Evolutionary conservation across 1,140 invertebrate genomes (phyloP).

Genomic region (Amphibalanus amphitrite): DNA sequence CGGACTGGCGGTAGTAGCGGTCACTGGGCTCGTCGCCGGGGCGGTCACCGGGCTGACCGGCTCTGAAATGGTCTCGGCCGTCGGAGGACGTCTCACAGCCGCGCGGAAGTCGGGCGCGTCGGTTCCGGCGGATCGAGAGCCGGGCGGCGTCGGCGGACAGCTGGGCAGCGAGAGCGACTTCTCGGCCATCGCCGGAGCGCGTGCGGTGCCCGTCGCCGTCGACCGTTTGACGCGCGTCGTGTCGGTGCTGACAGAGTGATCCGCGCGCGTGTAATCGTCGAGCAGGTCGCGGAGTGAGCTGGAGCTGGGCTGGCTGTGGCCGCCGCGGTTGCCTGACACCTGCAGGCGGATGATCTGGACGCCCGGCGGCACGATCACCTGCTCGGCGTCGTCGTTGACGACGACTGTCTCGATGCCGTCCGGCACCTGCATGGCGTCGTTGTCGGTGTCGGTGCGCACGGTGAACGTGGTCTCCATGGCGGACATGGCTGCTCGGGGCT

Average conservation of each 20-base stretch:
- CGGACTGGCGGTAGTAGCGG: too few species aligned
- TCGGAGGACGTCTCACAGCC: too few species aligned
- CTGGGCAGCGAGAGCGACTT: not conserved
- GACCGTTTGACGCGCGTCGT: not conserved
- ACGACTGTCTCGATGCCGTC: slow-evolving; percentile 1
- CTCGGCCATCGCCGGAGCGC: not conserved
- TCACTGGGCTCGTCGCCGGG: too few species aligned
- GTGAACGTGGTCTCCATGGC: not conserved
- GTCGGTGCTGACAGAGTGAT: not conserved
- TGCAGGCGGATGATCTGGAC: not conserved
- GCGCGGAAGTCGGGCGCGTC: not conserved
- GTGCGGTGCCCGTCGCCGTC: too few species aligned
- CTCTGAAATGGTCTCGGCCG: too few species aligned
- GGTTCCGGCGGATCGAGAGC: not conserved
- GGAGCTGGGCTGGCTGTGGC: too few species aligned
- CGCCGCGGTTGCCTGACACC: not conserved
- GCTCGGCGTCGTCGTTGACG: not conserved
- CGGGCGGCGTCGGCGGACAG: not conserved
- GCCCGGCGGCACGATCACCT: not conserved
- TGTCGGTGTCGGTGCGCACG: not conserved
- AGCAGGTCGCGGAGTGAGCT: too few species aligned
- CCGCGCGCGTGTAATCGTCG: not conserved
- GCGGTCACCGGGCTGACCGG: too few species aligned
- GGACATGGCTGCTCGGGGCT: not conserved
- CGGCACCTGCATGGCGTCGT: slow-evolving; percentile 1